A percentile compares a stretch with the other conserved stretches of the same genome.
phyloP scores from a whole-genome alignment of 2,888 invertebrate species.

The Cistogaster globosa region DNA sequence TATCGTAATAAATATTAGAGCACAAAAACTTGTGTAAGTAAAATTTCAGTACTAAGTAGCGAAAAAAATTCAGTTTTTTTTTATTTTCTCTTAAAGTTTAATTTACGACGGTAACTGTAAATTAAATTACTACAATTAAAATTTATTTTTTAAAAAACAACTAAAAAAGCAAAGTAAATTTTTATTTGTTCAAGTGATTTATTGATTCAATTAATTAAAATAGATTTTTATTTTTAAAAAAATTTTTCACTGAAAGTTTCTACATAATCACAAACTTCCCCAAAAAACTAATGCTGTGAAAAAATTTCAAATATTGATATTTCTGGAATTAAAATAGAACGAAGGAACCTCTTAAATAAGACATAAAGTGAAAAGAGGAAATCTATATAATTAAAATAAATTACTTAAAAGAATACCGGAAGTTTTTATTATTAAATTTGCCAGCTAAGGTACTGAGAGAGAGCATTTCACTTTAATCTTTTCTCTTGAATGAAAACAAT shows the following conservation, averaged over 20 bases:
- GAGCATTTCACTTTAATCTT: slow-evolving; percentile 1
- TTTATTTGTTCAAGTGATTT: no score
- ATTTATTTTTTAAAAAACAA: no score
- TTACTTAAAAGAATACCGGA: slow-evolving; percentile 75
- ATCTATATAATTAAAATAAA: slow-evolving; percentile 77
- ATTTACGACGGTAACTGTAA: no score
- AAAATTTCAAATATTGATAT: background rate
- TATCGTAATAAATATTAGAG: no score
- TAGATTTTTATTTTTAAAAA: no score
- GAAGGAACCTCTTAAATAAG: background rate
- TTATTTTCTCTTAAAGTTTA: no score
- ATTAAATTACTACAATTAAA: no score
- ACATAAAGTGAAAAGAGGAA: slow-evolving; percentile 65
- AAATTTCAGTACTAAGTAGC: no score
- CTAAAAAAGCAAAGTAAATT: no score
- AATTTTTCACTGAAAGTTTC: background rate
- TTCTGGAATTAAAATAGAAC: background rate
- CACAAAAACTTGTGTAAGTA: no score
- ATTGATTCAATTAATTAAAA: no score
- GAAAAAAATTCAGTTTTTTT: no score
- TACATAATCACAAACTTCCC: background rate
- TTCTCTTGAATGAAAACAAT: background rate
- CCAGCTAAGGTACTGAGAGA: slow-evolving; percentile 21
- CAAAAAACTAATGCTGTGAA: background rate
- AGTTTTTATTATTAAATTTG: slow-evolving; percentile 75